These are phyloP conservation scores for Plecotus auritus DNA, from an alignment of 2,113 vertebrate genomes.

Conservation along the genomic window DNA sequence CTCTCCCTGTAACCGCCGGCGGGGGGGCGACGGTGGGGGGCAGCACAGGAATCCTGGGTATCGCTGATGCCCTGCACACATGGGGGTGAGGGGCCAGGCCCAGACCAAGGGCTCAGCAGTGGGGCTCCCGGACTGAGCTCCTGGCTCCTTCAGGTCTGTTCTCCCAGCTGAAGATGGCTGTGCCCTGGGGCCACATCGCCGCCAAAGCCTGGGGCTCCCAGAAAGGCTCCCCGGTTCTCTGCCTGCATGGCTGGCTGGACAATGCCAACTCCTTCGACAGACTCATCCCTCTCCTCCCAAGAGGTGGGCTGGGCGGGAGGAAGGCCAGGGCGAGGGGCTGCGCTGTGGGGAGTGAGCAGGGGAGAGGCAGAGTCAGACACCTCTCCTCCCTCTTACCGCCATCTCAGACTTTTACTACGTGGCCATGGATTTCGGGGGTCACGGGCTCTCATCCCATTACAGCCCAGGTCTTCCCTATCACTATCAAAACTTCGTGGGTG, in stretches of 20 bases:
- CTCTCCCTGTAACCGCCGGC: background rate
- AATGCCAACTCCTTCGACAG: slow-evolving; percentile 83
- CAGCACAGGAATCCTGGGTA: no score
- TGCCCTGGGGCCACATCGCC: slow-evolving; percentile 84
- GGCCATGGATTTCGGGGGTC: slow-evolving; percentile 90
- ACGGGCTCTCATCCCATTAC: slow-evolving; percentile 89
- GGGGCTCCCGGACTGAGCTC: rapidly evolving
- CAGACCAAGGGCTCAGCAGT: background rate
- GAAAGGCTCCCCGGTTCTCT: slow-evolving; percentile 81
- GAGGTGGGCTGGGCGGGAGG: slow-evolving; percentile 58
- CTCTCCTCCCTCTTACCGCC: background rate
- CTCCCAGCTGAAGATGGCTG: slow-evolving; percentile 79
- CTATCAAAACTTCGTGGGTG: slow-evolving; percentile 84
- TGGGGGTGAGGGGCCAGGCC: background rate
- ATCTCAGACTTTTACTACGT: slow-evolving; percentile 84
- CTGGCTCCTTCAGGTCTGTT: slow-evolving; percentile 37
- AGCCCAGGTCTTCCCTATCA: slow-evolving; percentile 83
- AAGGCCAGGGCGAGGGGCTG: background rate
- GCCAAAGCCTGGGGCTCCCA: slow-evolving; percentile 82
- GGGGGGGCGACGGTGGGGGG: no score
- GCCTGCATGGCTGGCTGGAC: slow-evolving; percentile 86
- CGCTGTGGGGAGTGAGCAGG: rapidly evolving
- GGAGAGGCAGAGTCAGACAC: background rate
- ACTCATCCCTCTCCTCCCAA: slow-evolving; percentile 83
- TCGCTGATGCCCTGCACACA: rapidly evolving